A percentile compares a stretch with the other conserved stretches of the same genome.
Conservation (phyloP, 2,797 vertebrate genomes). For the Myoxocephalus aenaeus region DNA sequence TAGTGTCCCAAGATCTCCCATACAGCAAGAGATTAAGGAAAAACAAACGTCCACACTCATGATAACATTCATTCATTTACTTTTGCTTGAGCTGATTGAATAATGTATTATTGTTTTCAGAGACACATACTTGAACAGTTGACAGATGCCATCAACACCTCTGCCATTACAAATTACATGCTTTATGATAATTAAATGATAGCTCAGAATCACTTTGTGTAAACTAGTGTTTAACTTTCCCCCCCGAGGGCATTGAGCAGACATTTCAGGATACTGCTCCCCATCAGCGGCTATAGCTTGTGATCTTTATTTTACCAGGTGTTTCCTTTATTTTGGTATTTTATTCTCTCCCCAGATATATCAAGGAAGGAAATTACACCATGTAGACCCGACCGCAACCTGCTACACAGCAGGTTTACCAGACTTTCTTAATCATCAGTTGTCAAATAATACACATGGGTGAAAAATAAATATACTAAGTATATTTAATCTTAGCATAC, state of each 20-base stretch:
- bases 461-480: too few relatives aligned
- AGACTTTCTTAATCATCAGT: not conserved
- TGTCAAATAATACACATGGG: slow-evolving; percentile 8
- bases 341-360: not conserved
- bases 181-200: slow-evolving; percentile 9
- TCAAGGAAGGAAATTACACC: slow-evolving; percentile 7
- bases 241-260: not conserved
- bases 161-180: not conserved
- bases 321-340: slow-evolving; percentile 43
- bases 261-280: slow-evolving; percentile 47
- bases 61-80: not conserved
- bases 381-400: not conserved
- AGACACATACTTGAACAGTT: not conserved
- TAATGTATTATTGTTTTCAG: not conserved
- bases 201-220: slow-evolving; percentile 1
- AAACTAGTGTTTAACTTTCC: slow-evolving; percentile 20
- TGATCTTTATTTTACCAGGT: slow-evolving; percentile 56
- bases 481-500: too few relatives aligned
- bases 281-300: slow-evolving; percentile 23
- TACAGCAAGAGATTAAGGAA: not conserved
- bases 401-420: not conserved
- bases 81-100: not conserved
- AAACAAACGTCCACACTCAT: not conserved
- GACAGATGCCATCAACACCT: not conserved
- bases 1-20: not conserved